These are phyloP conservation scores for Lutjanus erythropterus DNA, from an alignment of 2,113 vertebrate species.

Conservation along the genomic window DNA sequence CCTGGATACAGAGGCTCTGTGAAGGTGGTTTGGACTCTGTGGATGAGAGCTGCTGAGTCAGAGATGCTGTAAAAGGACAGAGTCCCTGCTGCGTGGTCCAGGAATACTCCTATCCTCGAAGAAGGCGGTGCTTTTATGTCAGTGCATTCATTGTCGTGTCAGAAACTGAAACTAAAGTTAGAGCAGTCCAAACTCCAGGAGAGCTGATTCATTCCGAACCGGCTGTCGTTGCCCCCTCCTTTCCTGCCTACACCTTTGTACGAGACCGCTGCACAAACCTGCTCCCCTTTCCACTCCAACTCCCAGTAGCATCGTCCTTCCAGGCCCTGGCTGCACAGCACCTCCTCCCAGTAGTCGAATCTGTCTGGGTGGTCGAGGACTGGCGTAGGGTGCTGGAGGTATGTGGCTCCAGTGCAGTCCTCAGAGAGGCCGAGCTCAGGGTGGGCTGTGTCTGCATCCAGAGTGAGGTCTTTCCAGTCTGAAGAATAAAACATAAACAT, in stretches of 20 bases:
- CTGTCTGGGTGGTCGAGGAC: not conserved
- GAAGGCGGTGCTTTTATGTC: not conserved
- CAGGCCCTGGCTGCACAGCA: slow-evolving; percentile 6
- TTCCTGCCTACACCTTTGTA: not conserved
- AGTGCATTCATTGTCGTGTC: not conserved
- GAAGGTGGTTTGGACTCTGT: not conserved
- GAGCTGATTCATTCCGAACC: not conserved
- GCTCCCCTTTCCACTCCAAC: not conserved
- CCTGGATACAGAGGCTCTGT: not conserved
- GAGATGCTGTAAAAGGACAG: not conserved
- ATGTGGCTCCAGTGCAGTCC: not conserved
- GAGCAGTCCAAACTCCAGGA: not conserved
- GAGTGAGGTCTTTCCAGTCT: not conserved
- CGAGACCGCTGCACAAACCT: not conserved
- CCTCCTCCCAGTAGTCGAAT: not conserved
- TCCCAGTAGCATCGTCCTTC: not conserved
- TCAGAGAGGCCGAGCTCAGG: not conserved
- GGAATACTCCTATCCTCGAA: not conserved
- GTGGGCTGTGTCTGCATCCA: not conserved
- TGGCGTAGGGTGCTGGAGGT: not conserved
- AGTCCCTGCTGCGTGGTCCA: not conserved
- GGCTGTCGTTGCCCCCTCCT: not conserved
- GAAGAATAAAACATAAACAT: not conserved
- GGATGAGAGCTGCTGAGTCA: not conserved
- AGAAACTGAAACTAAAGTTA: not conserved